These are phyloP conservation scores for Tetrapedia diversipes DNA, from an alignment of 2,888 invertebrate genomes.

Conservation along the genomic window DNA sequence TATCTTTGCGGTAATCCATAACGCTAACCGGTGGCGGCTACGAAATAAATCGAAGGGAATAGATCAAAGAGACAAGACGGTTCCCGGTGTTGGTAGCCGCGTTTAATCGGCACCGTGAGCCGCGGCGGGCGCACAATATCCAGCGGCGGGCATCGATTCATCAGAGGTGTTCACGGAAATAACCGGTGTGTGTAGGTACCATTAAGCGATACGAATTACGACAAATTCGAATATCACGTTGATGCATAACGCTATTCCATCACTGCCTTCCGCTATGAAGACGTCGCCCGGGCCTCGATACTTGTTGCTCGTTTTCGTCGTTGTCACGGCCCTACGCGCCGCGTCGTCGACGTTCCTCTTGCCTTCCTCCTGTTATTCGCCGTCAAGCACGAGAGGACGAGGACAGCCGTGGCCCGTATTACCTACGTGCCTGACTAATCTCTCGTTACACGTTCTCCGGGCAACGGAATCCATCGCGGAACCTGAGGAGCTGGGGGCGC, in stretches of 20 bases:
- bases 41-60: slow-evolving; percentile 38
- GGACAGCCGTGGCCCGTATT: slow-evolving; percentile 31
- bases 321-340: slow-evolving; percentile 46
- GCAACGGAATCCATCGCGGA: slow-evolving; percentile 23
- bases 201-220: slow-evolving; percentile 76
- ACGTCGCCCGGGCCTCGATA: slow-evolving; percentile 60
- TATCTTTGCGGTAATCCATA: slow-evolving; percentile 28
- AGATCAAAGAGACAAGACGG: slow-evolving; percentile 35
- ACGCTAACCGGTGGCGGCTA: slow-evolving; percentile 14
- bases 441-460: slow-evolving; percentile 63
- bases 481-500: background rate
- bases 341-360: slow-evolving; percentile 47
- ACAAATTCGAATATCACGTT: slow-evolving; percentile 77
- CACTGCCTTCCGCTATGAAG: slow-evolving; percentile 72
- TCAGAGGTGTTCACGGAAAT: slow-evolving; percentile 61
- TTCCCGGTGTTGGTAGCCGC: slow-evolving; percentile 14
- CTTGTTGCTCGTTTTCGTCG: slow-evolving; percentile 52
- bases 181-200: slow-evolving; percentile 45
- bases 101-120: slow-evolving; percentile 39
- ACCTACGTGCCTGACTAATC: slow-evolving; percentile 66
- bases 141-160: slow-evolving; percentile 58
- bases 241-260: slow-evolving; percentile 74
- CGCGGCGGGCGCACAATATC: slow-evolving; percentile 45
- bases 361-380: slow-evolving; percentile 36
- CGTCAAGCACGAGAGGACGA: slow-evolving; percentile 22